Base-by-base conservation (phyloP, 2,888 invertebrate genomes). In the Ametastegia equiseti region DNA sequence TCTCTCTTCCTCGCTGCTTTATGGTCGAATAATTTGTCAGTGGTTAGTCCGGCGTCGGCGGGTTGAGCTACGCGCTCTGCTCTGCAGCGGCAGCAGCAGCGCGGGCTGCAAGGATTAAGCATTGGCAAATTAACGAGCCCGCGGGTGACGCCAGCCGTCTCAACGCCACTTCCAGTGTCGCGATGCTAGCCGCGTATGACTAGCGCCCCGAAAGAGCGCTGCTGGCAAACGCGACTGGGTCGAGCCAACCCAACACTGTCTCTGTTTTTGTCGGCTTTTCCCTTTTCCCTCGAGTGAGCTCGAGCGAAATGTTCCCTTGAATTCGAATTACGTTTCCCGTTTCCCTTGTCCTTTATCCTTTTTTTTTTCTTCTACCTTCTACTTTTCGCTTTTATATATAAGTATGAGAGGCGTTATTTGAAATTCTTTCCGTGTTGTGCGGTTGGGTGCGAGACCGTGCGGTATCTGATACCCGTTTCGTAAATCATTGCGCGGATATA, bases 11-110 rank as follows among this genome's bases (percentile, higher is more conserved):
- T 84, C 57, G 83, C 84, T 84, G 84, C 85, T 86, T 83, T 83
- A 82, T 83, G 82, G 83, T 81, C 83, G 84, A 86, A 85, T 86
- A 84, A 86, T 85, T 85, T 85, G 85, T 84, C 85, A 84, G 83
- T 79, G 80, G 84, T 75, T 75, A 75, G 75, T 75, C 75, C 54
- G 50, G 33, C 75, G 75, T 71, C 47, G 71, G 71, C 45, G 60
- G 65, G 50, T 60, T n/a, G n/a, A n/a, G 30, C 30, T 60, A 60
- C 30, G 60, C 30, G n/a, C n/a, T n/a, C n/a, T 60, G 27, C 27
- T 27, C n/a, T n/a, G n/a, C n/a, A n/a, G n/a, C n/a, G n/a, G n/a
- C n/a, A n/a, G n/a, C n/a, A n/a, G n/a, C n/a, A n/a, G n/a, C 71
- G n/a, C 45, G 47, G 71, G 71, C 45, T 47, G 45, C n/a, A n/a